These are phyloP conservation scores for Matsumurasca onukii DNA, from an alignment of 1,140 invertebrate genomes.

Conservation along the genomic window DNA sequence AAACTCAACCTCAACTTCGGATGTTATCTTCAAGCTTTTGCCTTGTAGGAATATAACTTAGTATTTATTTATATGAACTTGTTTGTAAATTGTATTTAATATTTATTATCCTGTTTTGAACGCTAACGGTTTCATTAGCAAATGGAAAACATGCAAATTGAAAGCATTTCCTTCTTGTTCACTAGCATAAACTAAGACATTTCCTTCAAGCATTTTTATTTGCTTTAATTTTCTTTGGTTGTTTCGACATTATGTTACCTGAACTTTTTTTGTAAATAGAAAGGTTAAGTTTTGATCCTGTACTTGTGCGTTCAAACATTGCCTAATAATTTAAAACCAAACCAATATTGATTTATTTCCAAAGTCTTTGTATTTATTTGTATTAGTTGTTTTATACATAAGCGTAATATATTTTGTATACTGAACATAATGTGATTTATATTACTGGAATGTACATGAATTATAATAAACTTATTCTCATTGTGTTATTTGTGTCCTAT, in stretches of 20 bases:
- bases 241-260: constrained; percentile 11
- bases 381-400: constrained; percentile 12
- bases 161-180: not conserved
- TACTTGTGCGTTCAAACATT: not conserved
- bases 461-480: constrained; percentile 1
- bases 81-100: not conserved
- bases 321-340: constrained; percentile 5
- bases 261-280: not conserved
- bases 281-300: not conserved
- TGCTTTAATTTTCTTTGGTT: not conserved
- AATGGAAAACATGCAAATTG: not conserved
- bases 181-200: not conserved
- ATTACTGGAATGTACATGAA: constrained; percentile 1
- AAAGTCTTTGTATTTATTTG: constrained; percentile 14
- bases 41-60: no score
- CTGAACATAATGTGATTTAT: no score
- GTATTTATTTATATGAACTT: not conserved
- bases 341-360: constrained; percentile 9
- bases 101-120: not conserved
- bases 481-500: not conserved
- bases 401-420: constrained; percentile 15
- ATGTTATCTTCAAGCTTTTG: no score
- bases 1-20: no score
- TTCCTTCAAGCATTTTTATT: not conserved
- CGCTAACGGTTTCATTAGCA: not conserved